Base-by-base conservation (phyloP, 2,888 invertebrate genomes). In the Andricus curvator region DNA sequence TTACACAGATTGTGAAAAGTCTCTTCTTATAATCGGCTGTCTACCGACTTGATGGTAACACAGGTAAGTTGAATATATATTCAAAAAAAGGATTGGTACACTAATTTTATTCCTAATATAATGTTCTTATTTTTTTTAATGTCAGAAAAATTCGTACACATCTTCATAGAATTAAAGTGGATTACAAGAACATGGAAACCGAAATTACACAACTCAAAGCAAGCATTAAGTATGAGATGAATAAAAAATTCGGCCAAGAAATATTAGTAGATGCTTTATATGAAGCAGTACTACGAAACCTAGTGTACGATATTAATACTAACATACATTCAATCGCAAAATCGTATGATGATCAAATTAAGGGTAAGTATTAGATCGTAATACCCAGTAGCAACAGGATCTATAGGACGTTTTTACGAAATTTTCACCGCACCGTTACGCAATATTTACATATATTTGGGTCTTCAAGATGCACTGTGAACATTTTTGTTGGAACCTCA, bases 131-230 rank as follows among this genome's bases (percentile, higher is more conserved):
- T 51, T n/a, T n/a, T 2, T 9, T n/a, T n/a, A 8, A 51, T 0
- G 8, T n/a, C 85, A 96, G 96, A 88, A 94, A 95, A 65, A 96
- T 96, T 88, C 94, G 95, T 82, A 94, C 94, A 0, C 96, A 97
- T 89, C 90, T 96, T 80, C 94, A 94, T 78, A 95, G 96, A 83
- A 96, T 97, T 95, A 95, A 95, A 90, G 93, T 95, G 0, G 96
- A 97, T 89, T 93, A 96, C 20, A 94, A 94, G 68, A 94, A 94
- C 74, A 97, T 97, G 96, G 93, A 94, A 13, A 91, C 92, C 0
- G 93, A 94, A 79, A 95, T 96, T 1, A 92, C 93, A 4, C 93
- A 93, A 13, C 88, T 96, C 6, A 94, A 95, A 79, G 94, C 94
- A 2, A 93, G 93, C 88, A 94, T 94, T 41, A 90, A 91, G 20